Percentiles rank a stretch among this genome's conserved stretches.
These are phyloP conservation scores for Gisinianus flammeolus DNA, from an alignment of 2,888 invertebrate genomes.

Conservation along the genomic window DNA sequence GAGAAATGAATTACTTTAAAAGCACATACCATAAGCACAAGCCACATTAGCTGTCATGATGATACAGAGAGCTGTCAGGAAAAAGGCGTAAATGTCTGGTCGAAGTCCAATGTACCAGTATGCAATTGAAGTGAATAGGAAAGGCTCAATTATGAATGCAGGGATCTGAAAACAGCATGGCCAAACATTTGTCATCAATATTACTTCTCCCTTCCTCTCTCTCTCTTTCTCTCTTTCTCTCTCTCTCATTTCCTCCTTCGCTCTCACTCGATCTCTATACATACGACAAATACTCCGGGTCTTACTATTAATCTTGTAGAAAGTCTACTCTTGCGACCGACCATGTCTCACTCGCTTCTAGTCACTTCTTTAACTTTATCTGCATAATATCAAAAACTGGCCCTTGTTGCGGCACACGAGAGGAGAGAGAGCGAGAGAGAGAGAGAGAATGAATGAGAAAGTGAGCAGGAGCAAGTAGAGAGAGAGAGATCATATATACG, in stretches of 20 bases:
- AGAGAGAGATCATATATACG: not conserved
- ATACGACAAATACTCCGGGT: not conserved
- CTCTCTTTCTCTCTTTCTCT: not conserved
- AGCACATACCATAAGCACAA: slow-evolving; percentile 81
- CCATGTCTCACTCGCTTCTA: not conserved
- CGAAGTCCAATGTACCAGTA: slow-evolving; percentile 91
- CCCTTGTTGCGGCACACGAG: no score
- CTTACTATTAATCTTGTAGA: not conserved
- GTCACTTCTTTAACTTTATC: not conserved
- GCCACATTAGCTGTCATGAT: slow-evolving; percentile 84
- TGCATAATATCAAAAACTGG: no score
- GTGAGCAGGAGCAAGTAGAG: not conserved
- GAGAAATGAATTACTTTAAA: no score
- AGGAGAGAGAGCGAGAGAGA: no score
- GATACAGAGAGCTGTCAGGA: slow-evolving; percentile 71
- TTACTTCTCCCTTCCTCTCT: not conserved
- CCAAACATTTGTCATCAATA: slow-evolving; percentile 35
- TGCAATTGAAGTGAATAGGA: slow-evolving; percentile 79
- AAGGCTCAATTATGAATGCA: slow-evolving; percentile 80
- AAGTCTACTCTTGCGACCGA: no score
- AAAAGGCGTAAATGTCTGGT: slow-evolving; percentile 70
- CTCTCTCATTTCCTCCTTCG: not conserved
- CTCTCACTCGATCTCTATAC: not conserved
- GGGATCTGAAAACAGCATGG: slow-evolving; percentile 69
- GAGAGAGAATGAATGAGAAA: not conserved